A percentile compares a stretch with the other conserved stretches of the same genome.
phyloP scores from a whole-genome alignment of 2,113 vertebrate genomes.

The Xerus inauris region DNA sequence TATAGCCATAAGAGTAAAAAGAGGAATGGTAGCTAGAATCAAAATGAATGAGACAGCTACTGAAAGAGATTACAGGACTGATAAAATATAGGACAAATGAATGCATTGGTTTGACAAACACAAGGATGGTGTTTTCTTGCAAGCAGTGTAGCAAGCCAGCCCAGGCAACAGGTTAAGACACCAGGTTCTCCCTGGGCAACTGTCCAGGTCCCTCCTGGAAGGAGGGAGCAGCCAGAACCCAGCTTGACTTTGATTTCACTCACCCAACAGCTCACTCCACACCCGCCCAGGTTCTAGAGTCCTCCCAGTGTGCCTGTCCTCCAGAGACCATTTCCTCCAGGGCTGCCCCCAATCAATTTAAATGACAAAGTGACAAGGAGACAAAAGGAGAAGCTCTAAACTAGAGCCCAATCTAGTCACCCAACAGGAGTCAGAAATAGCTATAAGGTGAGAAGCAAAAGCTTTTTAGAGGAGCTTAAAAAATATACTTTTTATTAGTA shows the following conservation, averaged over 20 bases:
- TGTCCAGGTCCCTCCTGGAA: neutral
- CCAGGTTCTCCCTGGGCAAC: neutral
- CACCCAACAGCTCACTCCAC: neutral
- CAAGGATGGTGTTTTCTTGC: neutral
- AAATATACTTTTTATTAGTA: neutral
- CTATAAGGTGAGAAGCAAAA: neutral
- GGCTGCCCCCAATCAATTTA: neutral
- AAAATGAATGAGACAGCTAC: neutral
- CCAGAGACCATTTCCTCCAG: constrained; percentile 49
- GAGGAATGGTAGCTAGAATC: neutral
- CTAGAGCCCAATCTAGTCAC: neutral
- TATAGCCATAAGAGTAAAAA: neutral
- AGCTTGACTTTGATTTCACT: neutral
- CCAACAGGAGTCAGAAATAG: neutral
- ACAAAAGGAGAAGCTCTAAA: neutral
- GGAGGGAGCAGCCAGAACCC: neutral
- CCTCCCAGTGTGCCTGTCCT: neutral
- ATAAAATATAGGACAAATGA: neutral
- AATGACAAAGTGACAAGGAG: neutral
- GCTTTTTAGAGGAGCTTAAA: neutral
- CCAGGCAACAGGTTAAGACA: neutral
- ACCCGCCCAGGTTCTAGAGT: neutral
- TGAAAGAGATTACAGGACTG: constrained; percentile 6
- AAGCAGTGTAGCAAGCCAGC: neutral
- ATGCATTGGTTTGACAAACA: neutral